These are phyloP conservation scores for Amiota communis DNA, from an alignment of 2,888 invertebrate genomes.

Conservation along the genomic window DNA sequence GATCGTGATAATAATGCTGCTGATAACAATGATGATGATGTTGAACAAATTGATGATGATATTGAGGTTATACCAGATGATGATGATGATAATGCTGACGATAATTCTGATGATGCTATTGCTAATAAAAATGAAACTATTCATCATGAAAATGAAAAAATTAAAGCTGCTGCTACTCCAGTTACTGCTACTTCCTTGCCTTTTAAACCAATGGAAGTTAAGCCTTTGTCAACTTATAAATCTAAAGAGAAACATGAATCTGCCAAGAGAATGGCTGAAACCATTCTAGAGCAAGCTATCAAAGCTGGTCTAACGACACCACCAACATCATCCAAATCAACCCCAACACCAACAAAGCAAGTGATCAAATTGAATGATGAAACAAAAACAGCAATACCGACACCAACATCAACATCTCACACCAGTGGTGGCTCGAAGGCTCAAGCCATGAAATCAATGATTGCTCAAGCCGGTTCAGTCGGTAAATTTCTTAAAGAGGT, in stretches of 20 bases:
- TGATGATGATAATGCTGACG: background rate
- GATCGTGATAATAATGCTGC: slow-evolving; percentile 39
- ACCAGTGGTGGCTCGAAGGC: background rate
- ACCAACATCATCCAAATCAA: slow-evolving; percentile 22
- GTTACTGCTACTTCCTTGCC: too few relatives aligned
- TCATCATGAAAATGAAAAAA: too few relatives aligned
- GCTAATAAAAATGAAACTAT: too few relatives aligned
- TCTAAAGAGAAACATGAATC: slow-evolving; percentile 45
- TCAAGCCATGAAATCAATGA: slow-evolving; percentile 74
- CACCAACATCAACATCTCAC: too few relatives aligned
- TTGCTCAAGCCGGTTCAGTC: slow-evolving; percentile 75
- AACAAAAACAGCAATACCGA: too few relatives aligned
- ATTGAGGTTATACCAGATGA: slow-evolving; percentile 31
- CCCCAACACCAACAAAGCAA: slow-evolving; percentile 16
- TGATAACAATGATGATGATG: slow-evolving; percentile 17
- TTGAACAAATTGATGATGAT: slow-evolving; percentile 42
- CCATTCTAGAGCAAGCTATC: slow-evolving; percentile 76
- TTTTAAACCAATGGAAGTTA: too few relatives aligned
- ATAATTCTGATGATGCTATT: too few relatives aligned
- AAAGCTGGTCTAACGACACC: slow-evolving; percentile 61
- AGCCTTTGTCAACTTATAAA: too few relatives aligned
- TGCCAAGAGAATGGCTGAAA: slow-evolving; percentile 77
- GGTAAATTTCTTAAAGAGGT: slow-evolving; percentile 71
- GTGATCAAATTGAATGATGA: background rate
- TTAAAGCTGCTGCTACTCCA: too few relatives aligned